A percentile compares a stretch with the other conserved stretches of the same genome.
These are phyloP conservation scores for Alces alces DNA, from an alignment of 2,113 vertebrate genomes.

Conservation along the genomic window DNA sequence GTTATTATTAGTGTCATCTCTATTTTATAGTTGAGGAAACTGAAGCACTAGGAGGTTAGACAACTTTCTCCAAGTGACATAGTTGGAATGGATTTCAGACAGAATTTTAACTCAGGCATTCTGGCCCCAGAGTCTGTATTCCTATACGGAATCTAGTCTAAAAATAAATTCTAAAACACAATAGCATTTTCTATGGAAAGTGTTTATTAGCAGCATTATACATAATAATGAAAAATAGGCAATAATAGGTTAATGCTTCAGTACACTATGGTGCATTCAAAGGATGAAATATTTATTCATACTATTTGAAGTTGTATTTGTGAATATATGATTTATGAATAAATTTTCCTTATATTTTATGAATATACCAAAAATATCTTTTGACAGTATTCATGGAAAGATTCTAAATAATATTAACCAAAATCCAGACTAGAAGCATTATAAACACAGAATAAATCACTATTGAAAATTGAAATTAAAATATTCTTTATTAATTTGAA, in stretches of 20 bases:
- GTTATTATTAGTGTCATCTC: background rate
- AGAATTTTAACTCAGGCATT: background rate
- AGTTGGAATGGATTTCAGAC: background rate
- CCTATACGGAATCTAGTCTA: background rate
- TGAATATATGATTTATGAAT: slow-evolving; percentile 22
- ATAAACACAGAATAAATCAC: background rate
- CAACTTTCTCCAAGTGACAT: background rate
- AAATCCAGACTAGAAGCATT: background rate
- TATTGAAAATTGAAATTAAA: background rate
- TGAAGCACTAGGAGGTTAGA: background rate
- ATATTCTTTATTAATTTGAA: background rate
- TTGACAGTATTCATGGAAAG: background rate
- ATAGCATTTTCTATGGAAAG: background rate
- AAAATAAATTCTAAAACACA: background rate
- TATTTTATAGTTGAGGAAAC: slow-evolving; percentile 8
- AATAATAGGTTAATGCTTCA: background rate
- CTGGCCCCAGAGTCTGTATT: background rate
- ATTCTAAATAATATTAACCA: slow-evolving; percentile 1
- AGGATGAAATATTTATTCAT: slow-evolving; percentile 10
- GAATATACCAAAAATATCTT: background rate
- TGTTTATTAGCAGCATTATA: background rate
- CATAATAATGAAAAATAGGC: background rate
- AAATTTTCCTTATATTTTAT: background rate
- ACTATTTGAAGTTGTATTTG: background rate
- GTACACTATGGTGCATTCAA: background rate